phyloP scores from a whole-genome alignment of 2,888 invertebrate species.

The Aphodius sticticus region DNA sequence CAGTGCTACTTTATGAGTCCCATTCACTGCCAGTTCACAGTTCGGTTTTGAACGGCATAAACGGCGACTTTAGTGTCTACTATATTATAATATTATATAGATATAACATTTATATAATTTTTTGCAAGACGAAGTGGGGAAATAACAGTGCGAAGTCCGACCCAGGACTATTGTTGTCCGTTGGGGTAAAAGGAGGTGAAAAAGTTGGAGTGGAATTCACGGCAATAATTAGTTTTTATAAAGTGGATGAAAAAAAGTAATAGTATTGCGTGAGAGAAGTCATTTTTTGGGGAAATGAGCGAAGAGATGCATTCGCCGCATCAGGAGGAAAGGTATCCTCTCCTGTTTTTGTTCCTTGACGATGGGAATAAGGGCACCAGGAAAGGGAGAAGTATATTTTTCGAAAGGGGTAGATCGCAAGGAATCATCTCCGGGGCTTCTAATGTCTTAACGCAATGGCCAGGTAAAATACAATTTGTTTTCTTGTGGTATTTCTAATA shows the following conservation, averaged over 20 bases:
- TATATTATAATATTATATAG: neutral
- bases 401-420: slow-evolving; percentile 53
- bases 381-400: slow-evolving; percentile 49
- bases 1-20: neutral
- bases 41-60: slow-evolving; percentile 12
- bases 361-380: slow-evolving; percentile 47
- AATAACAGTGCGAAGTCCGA: neutral
- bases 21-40: slow-evolving; percentile 12
- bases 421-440: slow-evolving; percentile 56
- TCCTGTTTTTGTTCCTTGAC: slow-evolving; percentile 55
- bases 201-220: neutral
- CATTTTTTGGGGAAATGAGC: slow-evolving; percentile 14
- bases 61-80: slow-evolving; percentile 8
- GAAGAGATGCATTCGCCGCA: slow-evolving; percentile 28
- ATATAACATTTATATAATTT: neutral
- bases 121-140: neutral
- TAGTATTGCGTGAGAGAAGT: neutral
- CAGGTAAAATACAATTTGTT: slow-evolving; percentile 52
- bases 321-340: slow-evolving; percentile 55
- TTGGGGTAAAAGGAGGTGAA: neutral
- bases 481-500: neutral
- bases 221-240: neutral
- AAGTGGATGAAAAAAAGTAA: slow-evolving; percentile 10
- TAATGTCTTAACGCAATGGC: slow-evolving; percentile 58
- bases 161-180: neutral